Evolutionary conservation across 2,113 vertebrate genomes (phyloP).

Genomic region (Eublepharis macularius): DNA sequence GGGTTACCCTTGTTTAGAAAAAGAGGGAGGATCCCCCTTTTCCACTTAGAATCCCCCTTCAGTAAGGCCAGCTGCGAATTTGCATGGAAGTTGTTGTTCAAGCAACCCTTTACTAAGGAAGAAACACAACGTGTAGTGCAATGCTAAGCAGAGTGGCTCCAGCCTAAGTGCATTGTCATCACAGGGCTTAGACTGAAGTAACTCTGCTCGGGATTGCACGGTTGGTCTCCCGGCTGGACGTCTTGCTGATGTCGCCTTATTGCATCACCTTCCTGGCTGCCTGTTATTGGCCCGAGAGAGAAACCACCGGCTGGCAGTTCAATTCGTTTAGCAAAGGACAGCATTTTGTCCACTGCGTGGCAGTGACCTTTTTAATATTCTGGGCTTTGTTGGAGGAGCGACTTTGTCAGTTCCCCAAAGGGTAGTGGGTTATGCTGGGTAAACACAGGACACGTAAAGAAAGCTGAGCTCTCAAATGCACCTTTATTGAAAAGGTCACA

Average conservation of each 20-base stretch:
- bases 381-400: not conserved
- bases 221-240: accelerated
- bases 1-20: no score
- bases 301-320: accelerated
- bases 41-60: no score
- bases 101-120: not conserved
- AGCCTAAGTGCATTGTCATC: no score
- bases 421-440: not conserved
- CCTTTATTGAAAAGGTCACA: conserved; percentile 17
- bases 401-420: conserved; percentile 4
- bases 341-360: accelerated
- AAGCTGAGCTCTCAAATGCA: not conserved
- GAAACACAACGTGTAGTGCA: not conserved
- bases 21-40: no score
- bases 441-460: not conserved
- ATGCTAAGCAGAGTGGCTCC: no score
- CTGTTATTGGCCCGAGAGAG: accelerated
- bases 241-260: accelerated
- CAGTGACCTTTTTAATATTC: conserved; percentile 30
- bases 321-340: not conserved
- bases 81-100: not conserved
- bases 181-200: no score
- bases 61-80: not conserved
- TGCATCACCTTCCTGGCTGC: accelerated
- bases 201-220: no score